phyloP scores from a whole-genome alignment of 2,113 vertebrate species.

The Smithornis capensis region DNA sequence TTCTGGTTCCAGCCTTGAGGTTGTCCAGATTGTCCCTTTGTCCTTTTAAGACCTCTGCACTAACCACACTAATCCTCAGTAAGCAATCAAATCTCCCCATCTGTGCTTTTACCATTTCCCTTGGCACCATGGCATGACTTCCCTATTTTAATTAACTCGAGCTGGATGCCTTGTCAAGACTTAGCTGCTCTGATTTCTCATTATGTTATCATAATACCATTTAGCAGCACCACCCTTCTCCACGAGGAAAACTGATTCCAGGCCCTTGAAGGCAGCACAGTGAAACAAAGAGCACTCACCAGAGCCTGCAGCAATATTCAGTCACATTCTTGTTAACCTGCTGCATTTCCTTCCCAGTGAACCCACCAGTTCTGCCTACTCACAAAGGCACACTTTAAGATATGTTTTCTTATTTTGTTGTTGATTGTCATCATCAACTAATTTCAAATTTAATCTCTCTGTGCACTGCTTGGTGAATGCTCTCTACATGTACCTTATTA shows the following conservation, averaged over 20 bases:
- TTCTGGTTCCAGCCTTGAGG: neutral
- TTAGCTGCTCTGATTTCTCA: conserved; percentile 51
- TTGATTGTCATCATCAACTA: neutral
- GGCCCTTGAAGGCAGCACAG: neutral
- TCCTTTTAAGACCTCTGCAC: conserved; percentile 18
- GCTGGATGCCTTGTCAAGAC: conserved; percentile 14
- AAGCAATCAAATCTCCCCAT: conserved; percentile 49
- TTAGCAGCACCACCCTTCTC: conserved; percentile 34
- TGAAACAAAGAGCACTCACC: neutral
- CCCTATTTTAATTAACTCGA: conserved; percentile 37
- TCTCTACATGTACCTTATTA: accelerated
- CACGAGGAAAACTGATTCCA: neutral
- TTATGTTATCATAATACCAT: conserved; percentile 39
- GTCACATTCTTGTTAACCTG: neutral
- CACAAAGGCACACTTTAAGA: neutral
- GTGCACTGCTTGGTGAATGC: neutral
- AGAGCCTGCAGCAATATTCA: neutral
- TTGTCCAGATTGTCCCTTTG: conserved; percentile 35
- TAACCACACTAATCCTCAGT: conserved; percentile 22
- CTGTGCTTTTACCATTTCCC: conserved; percentile 36
- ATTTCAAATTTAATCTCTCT: neutral
- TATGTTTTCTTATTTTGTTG: neutral
- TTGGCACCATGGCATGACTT: neutral
- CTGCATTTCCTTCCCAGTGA: neutral
- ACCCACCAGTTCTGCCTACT: neutral